These are phyloP conservation scores for Subacronicta megacephala DNA, from an alignment of 2,888 invertebrate genomes.

Conservation along the genomic window DNA sequence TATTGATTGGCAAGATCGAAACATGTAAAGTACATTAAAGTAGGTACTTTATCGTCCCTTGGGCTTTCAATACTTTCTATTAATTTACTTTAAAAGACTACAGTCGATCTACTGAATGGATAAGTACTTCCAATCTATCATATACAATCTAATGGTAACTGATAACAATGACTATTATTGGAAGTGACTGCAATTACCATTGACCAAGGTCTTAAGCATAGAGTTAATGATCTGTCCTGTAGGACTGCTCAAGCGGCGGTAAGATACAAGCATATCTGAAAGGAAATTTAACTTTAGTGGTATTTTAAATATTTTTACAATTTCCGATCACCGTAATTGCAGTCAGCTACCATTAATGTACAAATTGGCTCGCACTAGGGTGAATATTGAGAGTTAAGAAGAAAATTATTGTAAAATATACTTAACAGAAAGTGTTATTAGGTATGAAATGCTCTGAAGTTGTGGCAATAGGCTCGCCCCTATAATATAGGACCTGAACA, in stretches of 20 bases:
- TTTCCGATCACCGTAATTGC: conserved; percentile 51
- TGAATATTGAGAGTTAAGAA: no score
- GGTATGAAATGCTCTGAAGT: no score
- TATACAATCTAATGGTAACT: conserved; percentile 18
- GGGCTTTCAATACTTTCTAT: not conserved
- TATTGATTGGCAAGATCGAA: not conserved
- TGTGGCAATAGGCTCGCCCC: no score
- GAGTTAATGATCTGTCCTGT: conserved; percentile 75
- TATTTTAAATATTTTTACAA: conserved; percentile 3
- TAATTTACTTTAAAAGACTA: not conserved
- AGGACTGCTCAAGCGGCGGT: conserved; percentile 72
- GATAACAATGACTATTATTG: conserved; percentile 16
- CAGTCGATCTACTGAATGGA: not conserved
- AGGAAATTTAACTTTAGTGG: conserved; percentile 70
- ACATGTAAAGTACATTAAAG: no score
- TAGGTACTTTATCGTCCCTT: not conserved
- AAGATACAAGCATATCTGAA: conserved; percentile 83
- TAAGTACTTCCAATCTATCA: conserved; percentile 10
- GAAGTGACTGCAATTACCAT: conserved; percentile 82
- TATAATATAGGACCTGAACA: no score
- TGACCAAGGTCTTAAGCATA: conserved; percentile 75
- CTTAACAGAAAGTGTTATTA: no score
- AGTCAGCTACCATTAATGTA: conserved; percentile 56
- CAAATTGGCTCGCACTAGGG: no score
- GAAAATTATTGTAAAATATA: no score